Evolutionary conservation across 2,797 vertebrate genomes (phyloP).

Genomic region (Anisognathus igniventris): DNA sequence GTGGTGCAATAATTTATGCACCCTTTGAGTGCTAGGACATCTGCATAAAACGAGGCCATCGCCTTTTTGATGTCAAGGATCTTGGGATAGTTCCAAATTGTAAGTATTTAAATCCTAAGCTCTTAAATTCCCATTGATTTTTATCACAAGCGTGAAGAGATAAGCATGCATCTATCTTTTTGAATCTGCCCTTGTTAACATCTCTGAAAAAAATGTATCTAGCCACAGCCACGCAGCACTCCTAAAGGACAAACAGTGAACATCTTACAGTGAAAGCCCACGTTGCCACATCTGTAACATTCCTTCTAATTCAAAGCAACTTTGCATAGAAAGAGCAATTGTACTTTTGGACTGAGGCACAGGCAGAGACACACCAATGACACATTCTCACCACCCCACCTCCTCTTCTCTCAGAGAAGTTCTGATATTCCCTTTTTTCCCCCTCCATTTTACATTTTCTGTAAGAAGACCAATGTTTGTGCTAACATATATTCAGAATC

Average conservation of each 20-base stretch:
- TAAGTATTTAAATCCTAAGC: slow-evolving; percentile 58
- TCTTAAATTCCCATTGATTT: slow-evolving; percentile 52
- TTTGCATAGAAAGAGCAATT: neutral
- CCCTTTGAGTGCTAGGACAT: slow-evolving; percentile 55
- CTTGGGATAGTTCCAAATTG: slow-evolving; percentile 56
- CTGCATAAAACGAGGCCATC: slow-evolving; percentile 48
- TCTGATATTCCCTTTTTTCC: neutral
- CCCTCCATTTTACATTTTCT: neutral
- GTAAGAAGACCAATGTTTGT: neutral
- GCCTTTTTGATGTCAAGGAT: slow-evolving; percentile 57
- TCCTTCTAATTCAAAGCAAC: neutral
- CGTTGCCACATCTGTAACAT: neutral
- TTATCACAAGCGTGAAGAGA: slow-evolving; percentile 22
- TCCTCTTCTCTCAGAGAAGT: neutral
- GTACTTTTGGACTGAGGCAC: neutral
- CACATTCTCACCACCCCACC: neutral
- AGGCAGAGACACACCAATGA: neutral
- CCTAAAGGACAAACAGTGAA: neutral
- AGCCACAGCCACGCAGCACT: neutral
- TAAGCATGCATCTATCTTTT: slow-evolving; percentile 21
- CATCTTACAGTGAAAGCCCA: neutral
- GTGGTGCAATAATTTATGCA: slow-evolving; percentile 68
- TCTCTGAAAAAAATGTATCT: neutral
- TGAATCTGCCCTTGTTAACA: slow-evolving; percentile 16
- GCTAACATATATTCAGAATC: neutral